These are phyloP conservation scores for Sepioteuthis lessoniana DNA, from an alignment of 2,888 invertebrate genomes.

Conservation along the genomic window DNA sequence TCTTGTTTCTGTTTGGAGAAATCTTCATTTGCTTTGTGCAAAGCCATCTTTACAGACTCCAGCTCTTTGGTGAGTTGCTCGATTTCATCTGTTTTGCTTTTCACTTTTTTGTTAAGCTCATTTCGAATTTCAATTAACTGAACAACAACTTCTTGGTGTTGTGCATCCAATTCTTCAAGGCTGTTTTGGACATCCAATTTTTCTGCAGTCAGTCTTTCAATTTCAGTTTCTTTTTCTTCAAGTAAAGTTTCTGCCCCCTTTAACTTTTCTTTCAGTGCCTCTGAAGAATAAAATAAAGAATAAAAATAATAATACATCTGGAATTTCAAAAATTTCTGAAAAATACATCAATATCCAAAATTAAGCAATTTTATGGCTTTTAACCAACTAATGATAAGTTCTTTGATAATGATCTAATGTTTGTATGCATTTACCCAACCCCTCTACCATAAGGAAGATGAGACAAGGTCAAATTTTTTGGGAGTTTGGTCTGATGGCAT, in stretches of 20 bases:
- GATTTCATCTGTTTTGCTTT: slow-evolving; percentile 53
- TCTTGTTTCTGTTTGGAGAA: slow-evolving; percentile 10
- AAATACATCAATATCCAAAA: too few species aligned
- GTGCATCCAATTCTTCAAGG: slow-evolving; percentile 84
- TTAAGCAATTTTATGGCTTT: too few species aligned
- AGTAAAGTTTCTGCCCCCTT: slow-evolving; percentile 53
- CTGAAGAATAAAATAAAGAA: not conserved
- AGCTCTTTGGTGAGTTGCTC: slow-evolving; percentile 52
- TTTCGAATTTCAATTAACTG: slow-evolving; percentile 64
- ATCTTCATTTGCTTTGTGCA: slow-evolving; percentile 25
- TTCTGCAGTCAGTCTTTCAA: slow-evolving; percentile 59
- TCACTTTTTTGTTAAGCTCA: slow-evolving; percentile 54
- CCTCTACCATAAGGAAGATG: too few species aligned
- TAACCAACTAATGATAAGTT: too few species aligned
- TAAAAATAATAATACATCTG: not conserved
- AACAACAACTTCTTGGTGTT: slow-evolving; percentile 81
- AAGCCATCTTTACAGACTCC: not conserved
- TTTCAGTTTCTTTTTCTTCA: slow-evolving; percentile 58
- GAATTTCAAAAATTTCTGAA: not conserved
- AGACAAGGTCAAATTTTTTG: too few species aligned
- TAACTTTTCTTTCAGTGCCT: slow-evolving; percentile 53
- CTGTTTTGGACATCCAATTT: slow-evolving; percentile 77
- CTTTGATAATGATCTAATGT: too few species aligned
- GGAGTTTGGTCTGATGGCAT: too few species aligned
- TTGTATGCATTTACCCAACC: too few species aligned